Evolutionary conservation across 2,113 vertebrate genomes (phyloP).

Genomic region (Varanus salvator): DNA sequence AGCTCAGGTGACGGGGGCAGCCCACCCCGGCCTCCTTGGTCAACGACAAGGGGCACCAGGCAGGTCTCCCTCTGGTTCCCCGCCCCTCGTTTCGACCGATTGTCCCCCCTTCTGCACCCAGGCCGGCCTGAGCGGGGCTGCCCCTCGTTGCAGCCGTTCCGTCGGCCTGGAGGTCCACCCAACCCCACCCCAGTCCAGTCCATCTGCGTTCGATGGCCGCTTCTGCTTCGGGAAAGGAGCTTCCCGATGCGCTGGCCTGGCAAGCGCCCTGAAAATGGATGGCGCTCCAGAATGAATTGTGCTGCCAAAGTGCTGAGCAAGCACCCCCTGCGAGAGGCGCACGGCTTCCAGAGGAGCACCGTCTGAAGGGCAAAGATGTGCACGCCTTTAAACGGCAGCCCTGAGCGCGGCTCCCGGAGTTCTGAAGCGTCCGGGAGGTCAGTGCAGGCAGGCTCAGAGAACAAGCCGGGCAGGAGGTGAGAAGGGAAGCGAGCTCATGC

Average conservation of each 20-base stretch:
- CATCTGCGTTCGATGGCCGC: fast-evolving
- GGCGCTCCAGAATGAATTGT: neutral
- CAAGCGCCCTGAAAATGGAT: neutral
- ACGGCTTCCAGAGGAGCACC: fast-evolving
- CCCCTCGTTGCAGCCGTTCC: neutral
- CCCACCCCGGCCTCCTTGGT: neutral
- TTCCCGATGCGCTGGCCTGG: neutral
- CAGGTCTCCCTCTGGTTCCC: neutral
- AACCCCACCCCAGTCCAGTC: neutral
- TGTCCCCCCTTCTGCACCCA: neutral
- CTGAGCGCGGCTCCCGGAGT: fast-evolving
- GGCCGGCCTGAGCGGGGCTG: neutral
- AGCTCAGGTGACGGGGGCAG: fast-evolving
- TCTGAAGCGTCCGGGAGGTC: neutral
- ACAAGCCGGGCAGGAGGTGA: neutral
- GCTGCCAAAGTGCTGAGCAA: neutral
- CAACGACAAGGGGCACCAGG: fast-evolving
- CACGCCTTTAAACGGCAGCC: too few species aligned
- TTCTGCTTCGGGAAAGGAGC: neutral
- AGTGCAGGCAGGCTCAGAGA: neutral
- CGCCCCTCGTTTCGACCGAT: too few species aligned
- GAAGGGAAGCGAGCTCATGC: neutral
- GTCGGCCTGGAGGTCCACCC: neutral
- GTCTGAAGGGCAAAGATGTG: neutral
- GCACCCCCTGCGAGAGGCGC: fast-evolving